A percentile compares a stretch with the other conserved stretches of the same genome.
Conservation (phyloP, 2,888 invertebrate species). For the Mesorhabditis sp. region DNA sequence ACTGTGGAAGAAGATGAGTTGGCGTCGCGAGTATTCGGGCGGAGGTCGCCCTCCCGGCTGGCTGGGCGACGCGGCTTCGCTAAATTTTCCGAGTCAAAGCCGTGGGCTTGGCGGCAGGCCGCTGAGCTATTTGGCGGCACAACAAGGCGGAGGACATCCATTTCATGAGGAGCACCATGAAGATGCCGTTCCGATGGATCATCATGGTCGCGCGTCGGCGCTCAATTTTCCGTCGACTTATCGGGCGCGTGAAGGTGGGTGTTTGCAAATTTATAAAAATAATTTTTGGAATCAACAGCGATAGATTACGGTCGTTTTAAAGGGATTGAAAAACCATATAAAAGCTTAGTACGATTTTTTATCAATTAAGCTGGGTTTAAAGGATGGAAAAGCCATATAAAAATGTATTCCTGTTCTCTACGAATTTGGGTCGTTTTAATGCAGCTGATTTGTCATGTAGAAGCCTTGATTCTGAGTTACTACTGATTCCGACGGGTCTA, state of each 20-base stretch:
- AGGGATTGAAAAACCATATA: no score
- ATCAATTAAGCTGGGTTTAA: no score
- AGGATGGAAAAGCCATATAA: no score
- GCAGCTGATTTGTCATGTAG: no score
- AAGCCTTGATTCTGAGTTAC: no score
- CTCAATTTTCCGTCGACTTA: not conserved
- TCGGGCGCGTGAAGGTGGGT: not conserved
- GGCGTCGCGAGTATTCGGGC: constrained; percentile 6
- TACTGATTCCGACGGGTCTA: no score
- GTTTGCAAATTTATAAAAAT: no score
- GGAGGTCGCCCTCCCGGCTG: not conserved
- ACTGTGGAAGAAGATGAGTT: not conserved
- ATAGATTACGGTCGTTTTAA: no score
- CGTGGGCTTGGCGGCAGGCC: not conserved
- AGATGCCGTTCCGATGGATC: not conserved
- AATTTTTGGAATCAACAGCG: no score
- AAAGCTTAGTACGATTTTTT: no score
- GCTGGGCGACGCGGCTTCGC: not conserved
- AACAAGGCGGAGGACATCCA: not conserved
- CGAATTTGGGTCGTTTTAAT: no score
- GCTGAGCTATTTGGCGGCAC: not conserved
- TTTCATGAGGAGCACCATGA: constrained; percentile 2
- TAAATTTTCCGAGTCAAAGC: not conserved
- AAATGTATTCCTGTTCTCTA: no score
- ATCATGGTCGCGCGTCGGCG: not conserved